Base-by-base conservation (phyloP, 2,888 invertebrate genomes). In the Tenthredo mesomela region DNA sequence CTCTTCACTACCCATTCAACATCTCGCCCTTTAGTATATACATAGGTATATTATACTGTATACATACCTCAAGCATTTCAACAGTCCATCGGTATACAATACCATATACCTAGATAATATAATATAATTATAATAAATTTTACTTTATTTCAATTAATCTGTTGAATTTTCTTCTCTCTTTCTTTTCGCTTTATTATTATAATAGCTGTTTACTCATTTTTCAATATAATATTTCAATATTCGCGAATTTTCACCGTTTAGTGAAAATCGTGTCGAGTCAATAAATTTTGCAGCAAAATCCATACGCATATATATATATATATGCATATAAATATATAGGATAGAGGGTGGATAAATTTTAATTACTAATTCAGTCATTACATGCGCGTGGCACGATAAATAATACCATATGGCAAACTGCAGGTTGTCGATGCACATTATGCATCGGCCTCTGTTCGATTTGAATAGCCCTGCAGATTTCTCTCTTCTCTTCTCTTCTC, bases 361-460 rank as follows among this genome's bases (percentile, higher is more conserved):
- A 82, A 82, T 82, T 82, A 82, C 82, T 82, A 82, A 82, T 82
- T 82, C 70, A 82, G 82, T 82, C 47, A 70, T 82, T 82, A 82
- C 67, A 67, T 43, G 40, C 25, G 9, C 47, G 15, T 18, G 43
- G 61, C 21, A 12, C 67, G 37, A 82, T 82, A 70, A 82, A 82
- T 82, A 82, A 70, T 82, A 82, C 40, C 67, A 82, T 67, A 40
- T 61, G 80, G 80, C 61, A 80, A 80, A 33, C 77, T 47, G 47
- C 47, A 18, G 77, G 33, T 61, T 80, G 80, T 80, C 80, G 80
- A 80, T 61, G 12, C 80, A 37, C 47, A 15, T 21, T 21, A 58
- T 61, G 33, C 77, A 54, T 33, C 37, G 77, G n/a, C 12, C 77
- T 54, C 54, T 54, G 50, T 50, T 37, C 70, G 37, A 29, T 71